A percentile compares a stretch with the other conserved stretches of the same genome.
Conservation (phyloP, 2,113 vertebrate species). For the Gopherus flavomarginatus region DNA sequence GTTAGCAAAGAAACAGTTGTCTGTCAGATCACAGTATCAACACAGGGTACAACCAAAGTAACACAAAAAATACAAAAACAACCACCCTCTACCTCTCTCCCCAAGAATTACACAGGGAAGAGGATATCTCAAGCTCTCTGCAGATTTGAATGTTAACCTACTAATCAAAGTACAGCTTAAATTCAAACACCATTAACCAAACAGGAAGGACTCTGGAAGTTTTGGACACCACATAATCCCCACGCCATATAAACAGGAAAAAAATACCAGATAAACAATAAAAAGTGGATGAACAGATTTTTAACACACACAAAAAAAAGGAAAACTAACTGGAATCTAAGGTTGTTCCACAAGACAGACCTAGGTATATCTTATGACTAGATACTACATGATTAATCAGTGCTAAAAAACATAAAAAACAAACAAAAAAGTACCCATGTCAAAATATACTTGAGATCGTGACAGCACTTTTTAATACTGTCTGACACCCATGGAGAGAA, state of each 20-base stretch:
- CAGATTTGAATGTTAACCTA: not conserved
- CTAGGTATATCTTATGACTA: not conserved
- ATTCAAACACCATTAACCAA: slow-evolving; percentile 17
- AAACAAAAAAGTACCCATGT: not conserved
- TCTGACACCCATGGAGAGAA: not conserved
- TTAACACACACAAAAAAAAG: not conserved
- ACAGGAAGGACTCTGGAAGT: not conserved
- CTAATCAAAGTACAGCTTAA: slow-evolving; percentile 8
- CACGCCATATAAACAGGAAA: not conserved
- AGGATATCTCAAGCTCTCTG: slow-evolving; percentile 2
- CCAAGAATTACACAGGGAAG: not conserved
- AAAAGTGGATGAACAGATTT: not conserved
- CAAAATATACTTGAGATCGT: not conserved
- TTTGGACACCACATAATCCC: not conserved
- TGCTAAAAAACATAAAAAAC: not conserved
- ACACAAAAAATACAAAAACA: not conserved
- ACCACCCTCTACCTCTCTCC: not conserved
- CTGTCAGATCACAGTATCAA: not conserved
- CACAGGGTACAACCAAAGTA: not conserved
- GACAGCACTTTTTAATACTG: not conserved
- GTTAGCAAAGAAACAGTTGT: not conserved
- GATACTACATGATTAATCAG: not conserved
- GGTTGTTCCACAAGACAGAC: not conserved
- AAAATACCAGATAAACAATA: not conserved
- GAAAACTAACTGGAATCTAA: not conserved